Percentiles rank a stretch among this genome's conserved stretches.
Conservation (phyloP, 2,888 invertebrate species). For the Nebria brevicollis region DNA sequence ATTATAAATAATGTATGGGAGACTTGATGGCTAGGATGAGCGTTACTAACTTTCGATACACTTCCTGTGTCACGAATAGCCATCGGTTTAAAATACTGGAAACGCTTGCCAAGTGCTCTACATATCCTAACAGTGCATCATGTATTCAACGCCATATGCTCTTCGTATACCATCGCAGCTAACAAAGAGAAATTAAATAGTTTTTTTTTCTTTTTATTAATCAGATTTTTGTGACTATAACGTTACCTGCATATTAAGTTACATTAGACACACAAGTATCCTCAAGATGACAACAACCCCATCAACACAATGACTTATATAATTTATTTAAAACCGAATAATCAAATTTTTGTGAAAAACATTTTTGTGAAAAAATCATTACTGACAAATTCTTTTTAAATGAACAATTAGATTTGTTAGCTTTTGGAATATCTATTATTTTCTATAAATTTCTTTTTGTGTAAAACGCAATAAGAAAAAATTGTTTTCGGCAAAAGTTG, state of each 20-base stretch:
- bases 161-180: not conserved
- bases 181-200: slow-evolving; percentile 16
- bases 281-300: too few species aligned
- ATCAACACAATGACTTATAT: too few species aligned
- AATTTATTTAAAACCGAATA: too few species aligned
- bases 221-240: not conserved
- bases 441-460: too few species aligned
- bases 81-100: slow-evolving; percentile 10
- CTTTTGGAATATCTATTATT: too few species aligned
- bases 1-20: slow-evolving; percentile 3
- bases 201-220: not conserved
- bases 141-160: not conserved
- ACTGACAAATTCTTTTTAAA: too few species aligned
- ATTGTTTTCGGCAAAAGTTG: too few species aligned
- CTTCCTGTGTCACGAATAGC: slow-evolving; percentile 18
- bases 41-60: slow-evolving; percentile 15
- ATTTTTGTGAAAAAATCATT: too few species aligned
- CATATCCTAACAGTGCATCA: slow-evolving; percentile 8
- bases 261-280: not conserved
- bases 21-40: slow-evolving; percentile 6
- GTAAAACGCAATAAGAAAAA: too few species aligned
- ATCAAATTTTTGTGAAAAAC: too few species aligned
- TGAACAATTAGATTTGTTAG: too few species aligned
- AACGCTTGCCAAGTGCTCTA: slow-evolving; percentile 18
- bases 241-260: not conserved